Evolutionary conservation across 2,113 vertebrate genomes (phyloP).

Genomic region (Plecotus auritus): DNA sequence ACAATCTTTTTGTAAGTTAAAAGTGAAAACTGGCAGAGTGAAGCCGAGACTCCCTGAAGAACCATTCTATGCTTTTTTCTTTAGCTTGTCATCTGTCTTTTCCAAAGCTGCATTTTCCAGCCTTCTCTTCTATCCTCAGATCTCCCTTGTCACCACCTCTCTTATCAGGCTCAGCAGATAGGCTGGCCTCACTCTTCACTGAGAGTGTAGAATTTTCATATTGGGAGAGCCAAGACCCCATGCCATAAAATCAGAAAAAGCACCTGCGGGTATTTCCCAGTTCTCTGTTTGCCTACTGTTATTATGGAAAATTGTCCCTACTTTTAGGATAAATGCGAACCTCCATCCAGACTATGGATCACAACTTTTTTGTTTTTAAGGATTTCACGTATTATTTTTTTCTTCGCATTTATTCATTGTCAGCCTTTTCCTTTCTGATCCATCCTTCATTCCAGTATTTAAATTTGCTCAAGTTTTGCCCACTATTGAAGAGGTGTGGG

Average conservation of each 20-base stretch:
- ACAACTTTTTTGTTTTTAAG: neutral
- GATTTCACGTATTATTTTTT: neutral
- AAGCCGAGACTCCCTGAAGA: neutral
- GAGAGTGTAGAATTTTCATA: neutral
- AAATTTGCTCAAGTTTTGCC: neutral
- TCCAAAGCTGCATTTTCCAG: neutral
- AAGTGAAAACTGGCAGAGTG: neutral
- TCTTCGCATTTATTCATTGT: neutral
- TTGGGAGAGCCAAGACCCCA: neutral
- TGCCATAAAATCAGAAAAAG: neutral
- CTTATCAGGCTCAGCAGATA: neutral
- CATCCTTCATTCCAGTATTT: neutral
- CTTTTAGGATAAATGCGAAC: neutral
- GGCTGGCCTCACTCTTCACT: neutral
- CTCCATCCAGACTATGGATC: neutral
- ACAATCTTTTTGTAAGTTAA: neutral
- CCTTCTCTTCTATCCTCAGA: neutral
- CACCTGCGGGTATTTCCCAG: neutral
- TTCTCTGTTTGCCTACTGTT: neutral
- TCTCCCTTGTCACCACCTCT: neutral
- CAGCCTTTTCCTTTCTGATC: neutral
- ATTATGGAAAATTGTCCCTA: neutral
- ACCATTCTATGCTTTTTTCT: neutral
- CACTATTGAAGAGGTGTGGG: fast-evolving
- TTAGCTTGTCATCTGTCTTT: neutral